phyloP scores from a whole-genome alignment of 2,113 vertebrate genomes.

The Pyxicephalus adspersus region DNA sequence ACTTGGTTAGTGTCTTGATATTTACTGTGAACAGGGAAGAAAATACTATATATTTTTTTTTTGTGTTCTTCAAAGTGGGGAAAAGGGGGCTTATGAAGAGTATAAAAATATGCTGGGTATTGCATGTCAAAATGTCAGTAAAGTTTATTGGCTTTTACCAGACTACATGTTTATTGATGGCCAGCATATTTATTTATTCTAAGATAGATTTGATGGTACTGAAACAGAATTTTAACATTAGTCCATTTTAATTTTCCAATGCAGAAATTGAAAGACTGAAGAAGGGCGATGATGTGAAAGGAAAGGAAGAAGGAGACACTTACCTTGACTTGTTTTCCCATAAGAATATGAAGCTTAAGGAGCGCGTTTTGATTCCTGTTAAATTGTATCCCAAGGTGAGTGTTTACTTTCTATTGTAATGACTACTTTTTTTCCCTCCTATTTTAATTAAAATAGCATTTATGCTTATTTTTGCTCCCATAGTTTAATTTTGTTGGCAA shows the following conservation, averaged over 20 bases:
- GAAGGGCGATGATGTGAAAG: conserved; percentile 86
- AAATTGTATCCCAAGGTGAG: conserved; percentile 97
- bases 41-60: too few species aligned
- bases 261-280: conserved; percentile 95
- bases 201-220: not conserved
- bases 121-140: too few species aligned
- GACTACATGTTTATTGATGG: not conserved
- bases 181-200: not conserved
- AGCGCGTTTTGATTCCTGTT: conserved; percentile 95
- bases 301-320: conserved; percentile 85
- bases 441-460: not conserved
- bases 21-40: too few species aligned
- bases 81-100: too few species aligned
- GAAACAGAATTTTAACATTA: not conserved
- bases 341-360: conserved; percentile 97
- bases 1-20: too few species aligned
- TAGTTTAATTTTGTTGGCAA: conserved; percentile 99
- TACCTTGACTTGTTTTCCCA: conserved; percentile 97
- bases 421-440: not conserved
- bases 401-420: not conserved
- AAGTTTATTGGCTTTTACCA: too few species aligned
- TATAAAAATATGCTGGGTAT: too few species aligned
- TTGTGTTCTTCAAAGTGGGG: too few species aligned
- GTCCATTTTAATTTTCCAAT: not conserved
- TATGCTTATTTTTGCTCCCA: conserved; percentile 37